These are phyloP conservation scores for Diprion similis DNA, from an alignment of 1,140 invertebrate genomes.

Conservation along the genomic window DNA sequence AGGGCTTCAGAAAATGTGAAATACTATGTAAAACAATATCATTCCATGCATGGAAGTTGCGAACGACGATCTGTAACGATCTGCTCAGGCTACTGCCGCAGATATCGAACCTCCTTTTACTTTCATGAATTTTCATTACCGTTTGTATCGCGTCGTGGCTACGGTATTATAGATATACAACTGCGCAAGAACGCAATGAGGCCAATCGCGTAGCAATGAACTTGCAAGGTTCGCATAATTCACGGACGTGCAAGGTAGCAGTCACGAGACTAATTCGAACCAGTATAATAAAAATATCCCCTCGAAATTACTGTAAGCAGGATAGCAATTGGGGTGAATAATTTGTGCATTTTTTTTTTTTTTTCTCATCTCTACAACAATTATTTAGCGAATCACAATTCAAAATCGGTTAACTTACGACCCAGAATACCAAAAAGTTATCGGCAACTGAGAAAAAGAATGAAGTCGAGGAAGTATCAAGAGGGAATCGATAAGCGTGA, in stretches of 20 bases:
- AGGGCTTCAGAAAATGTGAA: too few relatives aligned
- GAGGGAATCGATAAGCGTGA: too few relatives aligned
- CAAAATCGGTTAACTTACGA: too few relatives aligned
- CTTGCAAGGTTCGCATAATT: background rate
- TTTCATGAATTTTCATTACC: slow-evolving; percentile 8
- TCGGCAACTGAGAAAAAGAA: too few relatives aligned
- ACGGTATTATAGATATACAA: background rate
- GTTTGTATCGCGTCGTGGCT: background rate
- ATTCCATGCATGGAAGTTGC: too few relatives aligned
- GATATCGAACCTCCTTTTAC: background rate
- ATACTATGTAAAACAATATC: too few relatives aligned
- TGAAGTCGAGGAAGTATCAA: too few relatives aligned
- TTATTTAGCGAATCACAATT: too few relatives aligned
- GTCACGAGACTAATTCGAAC: too few relatives aligned
- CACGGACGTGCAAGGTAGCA: background rate
- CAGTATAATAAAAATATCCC: background rate
- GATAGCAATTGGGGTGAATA: background rate
- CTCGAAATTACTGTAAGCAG: background rate
- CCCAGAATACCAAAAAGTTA: too few relatives aligned
- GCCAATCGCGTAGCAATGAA: slow-evolving; percentile 13
- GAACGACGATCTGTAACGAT: too few relatives aligned
- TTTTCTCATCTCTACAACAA: background rate
- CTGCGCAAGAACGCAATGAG: background rate
- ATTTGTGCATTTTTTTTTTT: background rate
- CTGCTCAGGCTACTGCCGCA: too few relatives aligned